These are phyloP conservation scores for Ctenoplectra terminalis DNA, from an alignment of 1,140 invertebrate species.

Conservation along the genomic window DNA sequence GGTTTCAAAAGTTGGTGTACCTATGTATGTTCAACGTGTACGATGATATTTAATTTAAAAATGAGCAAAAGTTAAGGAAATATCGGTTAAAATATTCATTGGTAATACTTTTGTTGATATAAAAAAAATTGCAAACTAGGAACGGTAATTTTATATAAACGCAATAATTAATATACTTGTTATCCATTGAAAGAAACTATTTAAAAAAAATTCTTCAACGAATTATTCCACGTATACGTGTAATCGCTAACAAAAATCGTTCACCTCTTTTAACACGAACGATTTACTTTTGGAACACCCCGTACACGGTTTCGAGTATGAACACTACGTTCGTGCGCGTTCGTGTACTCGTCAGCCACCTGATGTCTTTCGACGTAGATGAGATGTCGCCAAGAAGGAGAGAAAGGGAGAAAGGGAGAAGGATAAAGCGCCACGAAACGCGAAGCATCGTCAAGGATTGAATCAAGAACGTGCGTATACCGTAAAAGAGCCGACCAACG, in stretches of 20 bases:
- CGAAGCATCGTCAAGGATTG: conserved; percentile 3
- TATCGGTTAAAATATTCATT: too few species aligned
- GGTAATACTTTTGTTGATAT: too few species aligned
- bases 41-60: too few species aligned
- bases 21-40: neutral
- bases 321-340: too few species aligned
- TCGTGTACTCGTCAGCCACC: conserved; percentile 15
- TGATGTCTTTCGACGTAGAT: conserved; percentile 20
- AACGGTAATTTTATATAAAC: too few species aligned
- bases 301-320: neutral
- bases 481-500: conserved; percentile 47
- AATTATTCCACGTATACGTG: too few species aligned
- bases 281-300: neutral
- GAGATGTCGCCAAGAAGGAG: neutral
- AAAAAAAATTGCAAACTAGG: neutral
- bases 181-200: too few species aligned
- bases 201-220: too few species aligned
- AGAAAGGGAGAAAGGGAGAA: neutral
- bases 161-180: too few species aligned
- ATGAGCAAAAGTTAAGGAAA: too few species aligned
- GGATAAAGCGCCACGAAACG: neutral
- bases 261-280: neutral
- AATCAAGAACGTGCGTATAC: conserved; percentile 22
- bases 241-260: too few species aligned
- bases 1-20: neutral